Conservation (phyloP, 2,113 vertebrate genomes). For the Sapayoa aenigma region DNA sequence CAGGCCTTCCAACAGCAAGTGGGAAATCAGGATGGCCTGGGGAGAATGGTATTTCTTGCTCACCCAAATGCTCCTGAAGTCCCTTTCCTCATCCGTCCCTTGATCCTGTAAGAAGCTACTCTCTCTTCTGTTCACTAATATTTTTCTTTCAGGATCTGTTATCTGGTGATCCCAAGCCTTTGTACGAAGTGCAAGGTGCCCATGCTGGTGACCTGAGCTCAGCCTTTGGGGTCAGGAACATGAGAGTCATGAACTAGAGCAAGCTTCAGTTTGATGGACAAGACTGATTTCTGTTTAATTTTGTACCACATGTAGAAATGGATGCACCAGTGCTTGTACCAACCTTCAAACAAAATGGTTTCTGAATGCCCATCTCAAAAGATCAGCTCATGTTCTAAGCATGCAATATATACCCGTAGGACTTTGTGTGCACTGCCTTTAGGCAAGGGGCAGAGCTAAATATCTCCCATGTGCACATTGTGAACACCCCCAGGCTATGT, state of each 20-base stretch:
- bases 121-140: neutral
- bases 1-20: neutral
- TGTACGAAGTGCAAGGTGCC: neutral
- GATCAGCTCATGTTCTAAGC: neutral
- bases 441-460: neutral
- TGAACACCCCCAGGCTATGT: neutral
- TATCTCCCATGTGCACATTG: neutral
- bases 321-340: neutral
- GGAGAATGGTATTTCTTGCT: neutral
- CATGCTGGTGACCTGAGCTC: neutral
- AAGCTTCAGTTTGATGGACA: neutral
- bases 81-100: neutral
- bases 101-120: neutral
- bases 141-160: neutral
- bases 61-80: neutral
- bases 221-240: neutral
- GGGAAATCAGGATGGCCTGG: neutral
- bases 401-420: neutral
- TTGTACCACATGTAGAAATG: neutral
- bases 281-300: neutral
- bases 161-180: neutral
- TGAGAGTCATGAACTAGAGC: neutral
- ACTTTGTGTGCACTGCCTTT: neutral
- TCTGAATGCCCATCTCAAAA: neutral
- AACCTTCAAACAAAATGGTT: neutral